phyloP scores from a whole-genome alignment of 2,113 vertebrate genomes.

The Lagopus muta region DNA sequence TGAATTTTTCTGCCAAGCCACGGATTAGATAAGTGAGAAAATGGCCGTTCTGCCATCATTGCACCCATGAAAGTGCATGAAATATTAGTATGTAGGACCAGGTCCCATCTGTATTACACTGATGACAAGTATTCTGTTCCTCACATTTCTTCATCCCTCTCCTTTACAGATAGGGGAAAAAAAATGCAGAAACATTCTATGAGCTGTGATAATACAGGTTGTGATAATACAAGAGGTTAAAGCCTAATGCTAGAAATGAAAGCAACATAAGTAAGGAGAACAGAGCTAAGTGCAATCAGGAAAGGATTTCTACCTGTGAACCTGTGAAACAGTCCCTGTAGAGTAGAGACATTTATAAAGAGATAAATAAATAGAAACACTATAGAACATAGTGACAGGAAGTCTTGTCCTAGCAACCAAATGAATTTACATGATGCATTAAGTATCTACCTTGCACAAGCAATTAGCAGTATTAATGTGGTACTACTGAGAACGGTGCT shows the following conservation, averaged over 20 bases:
- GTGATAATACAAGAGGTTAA: constrained; percentile 4
- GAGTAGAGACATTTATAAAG: constrained; percentile 30
- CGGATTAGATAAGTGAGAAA: background rate
- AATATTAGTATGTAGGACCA: background rate
- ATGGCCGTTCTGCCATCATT: background rate
- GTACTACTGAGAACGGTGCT: background rate
- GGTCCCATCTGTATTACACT: background rate
- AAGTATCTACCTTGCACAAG: background rate
- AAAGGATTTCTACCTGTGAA: constrained; percentile 27
- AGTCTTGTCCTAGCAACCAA: background rate
- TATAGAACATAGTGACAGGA: background rate
- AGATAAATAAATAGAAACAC: background rate
- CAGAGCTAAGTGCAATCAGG: constrained; percentile 26
- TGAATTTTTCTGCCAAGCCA: constrained; percentile 20
- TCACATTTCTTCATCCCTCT: background rate
- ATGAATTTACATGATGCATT: background rate
- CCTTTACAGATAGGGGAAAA: background rate
- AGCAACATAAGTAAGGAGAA: background rate
- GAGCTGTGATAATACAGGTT: constrained; percentile 16
- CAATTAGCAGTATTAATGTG: background rate
- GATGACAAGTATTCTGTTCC: background rate
- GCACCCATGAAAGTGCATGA: background rate
- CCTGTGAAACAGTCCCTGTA: constrained; percentile 25
- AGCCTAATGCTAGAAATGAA: background rate
- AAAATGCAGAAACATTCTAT: background rate